Evolutionary conservation across 2,113 vertebrate species (phyloP).

Genomic region (Plecturocebus donacophilus): DNA sequence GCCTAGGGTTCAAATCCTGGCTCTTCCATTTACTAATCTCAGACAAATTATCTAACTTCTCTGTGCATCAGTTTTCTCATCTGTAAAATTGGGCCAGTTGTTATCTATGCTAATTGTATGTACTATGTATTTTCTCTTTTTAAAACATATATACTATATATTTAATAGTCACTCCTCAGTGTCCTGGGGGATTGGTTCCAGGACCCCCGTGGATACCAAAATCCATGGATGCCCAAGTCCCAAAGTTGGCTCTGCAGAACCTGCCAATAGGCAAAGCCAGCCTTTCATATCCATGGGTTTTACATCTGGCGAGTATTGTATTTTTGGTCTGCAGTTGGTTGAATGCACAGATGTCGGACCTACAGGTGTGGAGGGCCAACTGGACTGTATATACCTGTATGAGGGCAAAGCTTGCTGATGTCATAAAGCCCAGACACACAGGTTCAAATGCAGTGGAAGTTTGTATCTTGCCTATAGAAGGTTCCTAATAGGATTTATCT

Average conservation of each 20-base stretch:
- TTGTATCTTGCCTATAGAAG: background rate
- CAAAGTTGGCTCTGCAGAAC: background rate
- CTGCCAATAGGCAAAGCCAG: background rate
- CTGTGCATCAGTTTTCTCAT: background rate
- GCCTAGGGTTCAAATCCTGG: background rate
- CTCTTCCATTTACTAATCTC: background rate
- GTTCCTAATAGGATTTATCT: background rate
- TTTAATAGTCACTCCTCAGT: background rate
- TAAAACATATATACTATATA: too few species aligned
- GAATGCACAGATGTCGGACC: background rate
- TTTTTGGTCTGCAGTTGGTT: background rate
- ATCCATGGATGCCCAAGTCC: background rate
- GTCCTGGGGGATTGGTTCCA: background rate
- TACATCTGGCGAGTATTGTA: background rate
- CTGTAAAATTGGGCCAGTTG: background rate
- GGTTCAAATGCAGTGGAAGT: background rate
- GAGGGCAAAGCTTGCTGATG: background rate
- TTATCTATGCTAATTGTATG: background rate
- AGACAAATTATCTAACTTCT: background rate
- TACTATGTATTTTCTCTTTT: background rate
- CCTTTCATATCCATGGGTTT: background rate
- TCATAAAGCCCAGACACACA: background rate
- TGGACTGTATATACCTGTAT: background rate
- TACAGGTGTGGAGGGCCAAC: background rate
- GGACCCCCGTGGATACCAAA: background rate